Base-by-base conservation (phyloP, 1,140 invertebrate genomes). In the Micrasema minimum region DNA sequence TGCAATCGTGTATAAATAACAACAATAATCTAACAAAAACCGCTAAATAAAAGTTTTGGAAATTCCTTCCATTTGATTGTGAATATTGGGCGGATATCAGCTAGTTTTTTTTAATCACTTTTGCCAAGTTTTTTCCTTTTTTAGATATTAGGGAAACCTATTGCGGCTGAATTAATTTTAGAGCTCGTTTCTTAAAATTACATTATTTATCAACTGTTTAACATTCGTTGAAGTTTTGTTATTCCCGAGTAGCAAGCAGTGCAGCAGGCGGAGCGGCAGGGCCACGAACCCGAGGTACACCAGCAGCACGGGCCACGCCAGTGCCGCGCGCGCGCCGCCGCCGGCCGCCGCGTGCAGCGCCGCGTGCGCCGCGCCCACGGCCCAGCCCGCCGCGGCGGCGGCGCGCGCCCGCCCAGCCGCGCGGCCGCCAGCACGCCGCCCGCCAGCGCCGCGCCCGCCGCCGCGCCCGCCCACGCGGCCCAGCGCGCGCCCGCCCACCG, bases 241-340 rank as follows among this genome's bases (percentile, higher is more conserved):
- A n/a, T n/a, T n/a, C n/a, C 72, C 81, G 72, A 78, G 79, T 26
- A 87, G 65, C 12, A 88, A 76, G 77, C 89, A 91, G 66, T 90
- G 87, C 7, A 87, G 81, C 1, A 93, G 78, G 20, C 90, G 86
- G 46, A 96, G 83, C 0, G 94, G 94, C 69, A 96, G 79, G 0
- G 93, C 91, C 37, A 93, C 91, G 79, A 93, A 91, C n/a, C 93
- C 88, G n/a, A 94, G 86, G 77, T 94, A 96, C 71, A 93, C 90
- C 53, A 94, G 80, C n/a, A 96, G 81, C 45, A 95, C 81, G 14
- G 91, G 87, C 93, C 93, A 95, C 20, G 91, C 92, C 0, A 96
- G 85, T 48, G 61, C 81, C 55, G 74, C 83, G 80, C 75, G 82
- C 79, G 74, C 79, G 83, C 89, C 74, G 75, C 75, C 75, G 11